phyloP scores from a whole-genome alignment of 2,888 invertebrate genomes.

The Eueremaeus valkanovi region DNA sequence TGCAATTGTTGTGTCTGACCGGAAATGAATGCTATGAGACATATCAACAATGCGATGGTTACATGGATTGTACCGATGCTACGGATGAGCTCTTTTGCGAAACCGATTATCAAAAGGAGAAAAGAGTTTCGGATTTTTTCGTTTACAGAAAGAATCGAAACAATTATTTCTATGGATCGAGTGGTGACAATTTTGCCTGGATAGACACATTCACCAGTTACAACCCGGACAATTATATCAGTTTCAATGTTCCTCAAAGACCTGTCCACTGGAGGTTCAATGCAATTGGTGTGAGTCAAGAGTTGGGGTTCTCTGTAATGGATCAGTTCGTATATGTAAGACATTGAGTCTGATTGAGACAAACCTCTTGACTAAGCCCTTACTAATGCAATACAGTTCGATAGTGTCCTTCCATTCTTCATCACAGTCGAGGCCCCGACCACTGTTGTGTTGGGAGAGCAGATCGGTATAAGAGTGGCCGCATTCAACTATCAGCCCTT shows the following conservation, averaged over 20 bases:
- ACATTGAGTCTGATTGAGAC: constrained; percentile 14
- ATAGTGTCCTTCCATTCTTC: constrained; percentile 56
- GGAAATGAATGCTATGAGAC: constrained; percentile 43
- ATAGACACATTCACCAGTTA: constrained; percentile 46
- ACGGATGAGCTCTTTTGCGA: constrained; percentile 54
- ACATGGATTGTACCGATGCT: constrained; percentile 53
- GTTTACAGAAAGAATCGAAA: constrained; percentile 48
- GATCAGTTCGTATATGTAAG: constrained; percentile 55
- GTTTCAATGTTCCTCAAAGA: constrained; percentile 52
- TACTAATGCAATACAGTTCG: constrained; percentile 49
- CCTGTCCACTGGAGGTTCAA: constrained; percentile 57
- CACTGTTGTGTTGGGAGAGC: constrained; percentile 57
- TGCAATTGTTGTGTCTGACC: constrained; percentile 38
- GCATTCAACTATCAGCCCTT: constrained; percentile 54
- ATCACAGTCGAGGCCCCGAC: constrained; percentile 57
- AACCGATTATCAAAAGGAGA: constrained; percentile 48
- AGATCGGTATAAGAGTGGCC: constrained; percentile 54
- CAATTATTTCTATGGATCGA: constrained; percentile 53
- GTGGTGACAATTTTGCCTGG: constrained; percentile 54
- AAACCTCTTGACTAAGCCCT: background rate
- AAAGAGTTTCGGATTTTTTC: constrained; percentile 49
- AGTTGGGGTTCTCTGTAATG: constrained; percentile 57
- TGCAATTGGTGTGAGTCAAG: constrained; percentile 57
- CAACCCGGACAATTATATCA: constrained; percentile 53
- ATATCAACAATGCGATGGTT: constrained; percentile 54